Evolutionary conservation across 2,797 vertebrate genomes (phyloP), one percentile per base, ranked within the genome.

Genomic region (Acipenser ruthenus): DNA sequence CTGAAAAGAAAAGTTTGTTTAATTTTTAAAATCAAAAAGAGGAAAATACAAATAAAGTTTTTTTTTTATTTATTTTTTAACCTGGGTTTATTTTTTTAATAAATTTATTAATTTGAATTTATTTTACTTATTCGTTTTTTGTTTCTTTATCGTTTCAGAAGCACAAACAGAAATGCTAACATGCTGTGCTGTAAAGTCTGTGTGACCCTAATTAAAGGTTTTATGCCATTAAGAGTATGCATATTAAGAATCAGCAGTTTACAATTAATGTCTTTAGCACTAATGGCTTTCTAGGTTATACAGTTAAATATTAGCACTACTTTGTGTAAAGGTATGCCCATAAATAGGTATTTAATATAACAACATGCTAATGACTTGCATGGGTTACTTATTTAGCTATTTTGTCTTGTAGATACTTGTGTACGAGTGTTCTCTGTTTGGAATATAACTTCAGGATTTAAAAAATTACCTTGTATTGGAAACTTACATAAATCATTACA

Each of bases 241-340:
- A 84, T 48, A 18, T 23, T 62, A 73, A 76, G 82, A 86, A 83
- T 82, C 68, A 80, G 69, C 80, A 81, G 83, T 83, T 80, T 86
- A 79, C 80, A 77, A 80, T 82, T 74, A 70, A 76, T 79, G 71
- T 69, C 64, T 73, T 80, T 81, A 71, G 52, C 73, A 60, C 70
- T 88, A 88, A 90, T 89, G 87, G 87, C 84, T 86, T 88, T 83
- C 78, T 74, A 71, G 71, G 78, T 80, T 74, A 75, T 79, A 77
- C 71, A 74, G 76, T 72, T 78, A 84, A 82, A 86, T 79, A 83
- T 62, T 62, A 80, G 74, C 77, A 77, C 78, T 79, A 81, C 80
- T 76, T 67, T 74, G 69, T 73, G 66, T 73, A 78, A 79, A 83
- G 77, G 78, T 74, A 81, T 79, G 80, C 79, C 23, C 23, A 78